These are phyloP conservation scores for Ecdyonurus torrentis DNA, from an alignment of 2,888 invertebrate genomes.

Conservation along the genomic window DNA sequence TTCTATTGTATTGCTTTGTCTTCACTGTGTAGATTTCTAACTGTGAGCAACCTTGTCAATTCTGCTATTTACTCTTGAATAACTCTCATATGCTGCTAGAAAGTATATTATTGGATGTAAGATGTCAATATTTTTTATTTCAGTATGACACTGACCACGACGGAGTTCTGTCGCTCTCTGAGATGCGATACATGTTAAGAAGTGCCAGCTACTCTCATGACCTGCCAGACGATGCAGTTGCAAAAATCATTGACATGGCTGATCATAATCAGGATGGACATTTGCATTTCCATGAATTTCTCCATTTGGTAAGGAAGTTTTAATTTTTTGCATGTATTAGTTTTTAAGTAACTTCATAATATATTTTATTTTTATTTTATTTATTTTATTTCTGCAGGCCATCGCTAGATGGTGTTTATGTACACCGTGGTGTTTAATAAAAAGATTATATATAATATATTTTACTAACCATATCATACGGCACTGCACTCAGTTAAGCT, in stretches of 20 bases:
- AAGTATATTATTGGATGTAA: not conserved
- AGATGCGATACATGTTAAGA: slow-evolving; percentile 11
- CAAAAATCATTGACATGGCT: slow-evolving; percentile 19
- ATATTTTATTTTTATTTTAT: too few species aligned
- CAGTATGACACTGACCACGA: slow-evolving; percentile 13
- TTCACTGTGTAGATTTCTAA: not conserved
- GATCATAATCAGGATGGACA: slow-evolving; percentile 47
- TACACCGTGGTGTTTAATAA: too few species aligned
- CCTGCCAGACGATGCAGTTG: slow-evolving; percentile 19
- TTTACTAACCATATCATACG: too few species aligned
- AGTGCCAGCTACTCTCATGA: slow-evolving; percentile 15
- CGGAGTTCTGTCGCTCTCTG: slow-evolving; percentile 12
- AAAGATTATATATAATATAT: too few species aligned
- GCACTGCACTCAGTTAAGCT: too few species aligned
- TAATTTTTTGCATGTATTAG: too few species aligned
- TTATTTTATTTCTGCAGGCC: too few species aligned
- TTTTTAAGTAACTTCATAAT: too few species aligned
- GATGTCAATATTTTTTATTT: not conserved
- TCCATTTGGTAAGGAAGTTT: slow-evolving; percentile 38
- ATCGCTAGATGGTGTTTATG: too few species aligned
- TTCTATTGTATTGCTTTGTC: too few species aligned
- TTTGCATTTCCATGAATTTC: slow-evolving; percentile 73
- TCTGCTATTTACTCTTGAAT: not conserved
- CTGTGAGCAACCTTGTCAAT: not conserved
- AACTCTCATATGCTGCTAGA: not conserved